Conservation (phyloP, 2,888 invertebrate genomes). For the Zootermopsis nevadensis region DNA sequence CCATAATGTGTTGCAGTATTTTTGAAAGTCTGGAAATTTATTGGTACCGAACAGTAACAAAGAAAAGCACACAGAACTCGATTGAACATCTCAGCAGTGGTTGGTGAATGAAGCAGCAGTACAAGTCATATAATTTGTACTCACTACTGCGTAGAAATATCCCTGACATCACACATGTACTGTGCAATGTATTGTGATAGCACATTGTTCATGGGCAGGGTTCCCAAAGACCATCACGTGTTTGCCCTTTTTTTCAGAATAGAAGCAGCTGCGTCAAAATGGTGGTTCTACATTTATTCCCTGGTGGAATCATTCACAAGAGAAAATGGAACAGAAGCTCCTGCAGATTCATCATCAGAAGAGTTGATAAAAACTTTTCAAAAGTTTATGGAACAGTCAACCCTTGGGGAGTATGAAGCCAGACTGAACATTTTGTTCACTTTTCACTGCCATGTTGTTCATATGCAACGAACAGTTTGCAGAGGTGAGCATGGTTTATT, state of each 20-base stretch:
- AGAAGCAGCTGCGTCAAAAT: conserved; percentile 78
- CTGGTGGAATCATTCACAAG: conserved; percentile 73
- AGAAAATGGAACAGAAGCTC: conserved; percentile 58
- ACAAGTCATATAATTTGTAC: too few relatives aligned
- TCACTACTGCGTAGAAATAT: too few relatives aligned
- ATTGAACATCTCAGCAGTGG: too few relatives aligned
- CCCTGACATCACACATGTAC: too few relatives aligned
- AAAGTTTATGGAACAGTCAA: conserved; percentile 85
- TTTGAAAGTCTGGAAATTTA: too few relatives aligned
- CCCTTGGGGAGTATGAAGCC: conserved; percentile 84
- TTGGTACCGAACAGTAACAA: too few relatives aligned
- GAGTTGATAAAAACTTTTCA: conserved; percentile 73
- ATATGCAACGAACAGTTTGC: conserved; percentile 65
- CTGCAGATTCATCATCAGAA: conserved; percentile 55
- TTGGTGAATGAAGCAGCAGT: too few relatives aligned
- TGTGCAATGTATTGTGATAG: too few relatives aligned
- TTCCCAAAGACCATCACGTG: too few relatives aligned
- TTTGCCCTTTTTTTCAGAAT: conserved; percentile 64
- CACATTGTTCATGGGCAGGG: too few relatives aligned
- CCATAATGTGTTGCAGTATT: too few relatives aligned
- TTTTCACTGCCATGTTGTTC: conserved; percentile 83
- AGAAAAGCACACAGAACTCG: too few relatives aligned
- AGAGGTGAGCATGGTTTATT: conserved; percentile 61
- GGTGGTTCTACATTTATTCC: conserved; percentile 91
- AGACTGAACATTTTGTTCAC: conserved; percentile 81